A percentile compares a stretch with the other conserved stretches of the same genome.
These are phyloP conservation scores for Idaea biselata DNA, from an alignment of 2,888 invertebrate genomes.

Conservation along the genomic window DNA sequence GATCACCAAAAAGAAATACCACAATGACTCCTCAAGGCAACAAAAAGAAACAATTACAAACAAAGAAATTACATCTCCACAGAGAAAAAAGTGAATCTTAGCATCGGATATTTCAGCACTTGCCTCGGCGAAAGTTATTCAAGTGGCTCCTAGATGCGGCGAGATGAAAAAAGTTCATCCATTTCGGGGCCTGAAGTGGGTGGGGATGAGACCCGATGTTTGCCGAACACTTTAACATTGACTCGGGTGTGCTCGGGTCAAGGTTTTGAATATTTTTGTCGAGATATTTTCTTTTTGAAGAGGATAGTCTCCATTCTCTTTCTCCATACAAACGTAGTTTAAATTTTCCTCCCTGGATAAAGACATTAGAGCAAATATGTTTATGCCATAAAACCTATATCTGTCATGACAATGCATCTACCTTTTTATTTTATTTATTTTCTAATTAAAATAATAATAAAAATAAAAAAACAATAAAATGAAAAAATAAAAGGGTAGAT, in stretches of 20 bases:
- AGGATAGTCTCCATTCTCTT: too few relatives aligned
- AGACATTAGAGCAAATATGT: too few relatives aligned
- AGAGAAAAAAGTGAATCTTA: constrained; percentile 19
- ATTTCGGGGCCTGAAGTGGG: constrained; percentile 30
- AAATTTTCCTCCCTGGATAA: too few relatives aligned
- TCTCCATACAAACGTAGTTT: too few relatives aligned
- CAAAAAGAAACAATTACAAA: constrained; percentile 9
- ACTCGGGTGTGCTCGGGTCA: constrained; percentile 17
- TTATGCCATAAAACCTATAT: too few relatives aligned
- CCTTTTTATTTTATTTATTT: too few relatives aligned
- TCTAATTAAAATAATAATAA: too few relatives aligned
- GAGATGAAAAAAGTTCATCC: constrained; percentile 53
- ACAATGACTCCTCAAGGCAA: background rate
- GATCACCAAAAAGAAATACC: background rate
- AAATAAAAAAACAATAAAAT: too few relatives aligned
- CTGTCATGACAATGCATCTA: too few relatives aligned
- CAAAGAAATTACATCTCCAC: constrained; percentile 7
- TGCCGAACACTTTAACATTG: constrained; percentile 19
- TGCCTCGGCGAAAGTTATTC: constrained; percentile 36
- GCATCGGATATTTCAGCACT: constrained; percentile 30
- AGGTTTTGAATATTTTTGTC: constrained; percentile 15
- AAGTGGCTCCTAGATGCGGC: constrained; percentile 38
- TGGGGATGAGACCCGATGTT: constrained; percentile 18
- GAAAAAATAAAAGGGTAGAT: too few relatives aligned
- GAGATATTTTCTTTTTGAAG: background rate